Conservation (phyloP, 1,140 invertebrate species). For the Paraescarpia echinospica region DNA sequence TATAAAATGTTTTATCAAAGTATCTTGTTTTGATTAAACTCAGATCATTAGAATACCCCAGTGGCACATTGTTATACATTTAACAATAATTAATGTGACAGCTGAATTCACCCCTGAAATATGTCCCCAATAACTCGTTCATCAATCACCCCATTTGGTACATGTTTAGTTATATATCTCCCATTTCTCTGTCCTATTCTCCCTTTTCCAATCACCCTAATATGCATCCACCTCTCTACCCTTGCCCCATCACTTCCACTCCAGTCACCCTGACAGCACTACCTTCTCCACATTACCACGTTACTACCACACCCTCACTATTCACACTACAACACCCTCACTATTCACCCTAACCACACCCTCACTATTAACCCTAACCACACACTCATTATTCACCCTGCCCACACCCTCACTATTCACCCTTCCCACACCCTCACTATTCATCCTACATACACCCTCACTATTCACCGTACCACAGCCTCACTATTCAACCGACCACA, state of each 20-base stretch:
- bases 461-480: conserved; percentile 16
- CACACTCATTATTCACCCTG: conserved; percentile 8
- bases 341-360: background rate
- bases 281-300: too few species aligned
- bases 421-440: conserved; percentile 18
- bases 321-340: conserved; percentile 12
- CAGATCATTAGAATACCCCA: background rate
- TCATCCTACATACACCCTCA: conserved; percentile 11
- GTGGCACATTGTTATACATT: background rate
- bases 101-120: too few species aligned
- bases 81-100: too few species aligned
- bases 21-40: background rate
- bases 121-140: too few species aligned
- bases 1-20: background rate
- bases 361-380: conserved; percentile 3
- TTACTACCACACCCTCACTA: background rate
- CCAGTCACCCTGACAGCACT: too few species aligned
- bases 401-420: background rate
- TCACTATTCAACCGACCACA: too few species aligned
- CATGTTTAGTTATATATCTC: too few species aligned
- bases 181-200: too few species aligned
- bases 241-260: too few species aligned
- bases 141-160: too few species aligned
- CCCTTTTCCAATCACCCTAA: background rate
- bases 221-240: background rate